Conservation (phyloP, 2,797 vertebrate species). For the Lagorchestes hirsutus region DNA sequence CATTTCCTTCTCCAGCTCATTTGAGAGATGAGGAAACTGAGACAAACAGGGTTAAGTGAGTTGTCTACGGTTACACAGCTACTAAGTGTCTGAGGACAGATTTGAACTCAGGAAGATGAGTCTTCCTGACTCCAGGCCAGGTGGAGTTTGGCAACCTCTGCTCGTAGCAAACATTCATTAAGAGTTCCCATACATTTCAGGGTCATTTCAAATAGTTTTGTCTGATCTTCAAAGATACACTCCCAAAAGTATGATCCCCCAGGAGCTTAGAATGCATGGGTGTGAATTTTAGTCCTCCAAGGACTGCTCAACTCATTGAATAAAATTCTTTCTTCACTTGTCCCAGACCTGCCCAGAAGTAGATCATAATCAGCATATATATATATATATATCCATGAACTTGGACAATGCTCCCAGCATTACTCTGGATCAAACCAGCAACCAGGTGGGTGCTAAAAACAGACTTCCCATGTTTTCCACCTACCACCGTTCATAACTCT, state of each 20-base stretch:
- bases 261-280: not conserved
- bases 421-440: not conserved
- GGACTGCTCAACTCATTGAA: constrained; percentile 12
- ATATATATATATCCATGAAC: not conserved
- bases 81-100: no score
- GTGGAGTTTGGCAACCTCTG: not conserved
- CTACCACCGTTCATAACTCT: not conserved
- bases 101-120: no score
- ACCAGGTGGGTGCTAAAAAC: not conserved
- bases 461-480: not conserved
- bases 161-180: not conserved
- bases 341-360: not conserved
- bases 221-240: not conserved
- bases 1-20: no score
- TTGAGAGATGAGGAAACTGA: no score
- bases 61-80: no score
- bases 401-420: not conserved
- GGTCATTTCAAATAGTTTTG: not conserved
- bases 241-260: not conserved
- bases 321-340: constrained; percentile 23
- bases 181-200: not conserved
- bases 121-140: not conserved
- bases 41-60: no score
- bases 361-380: constrained; percentile 3
- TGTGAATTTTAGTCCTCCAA: constrained; percentile 36